Percentiles rank a stretch among this genome's conserved stretches.
Evolutionary conservation across 2,113 vertebrate genomes (phyloP).

Genomic region (Ibidorhyncha struthersii): DNA sequence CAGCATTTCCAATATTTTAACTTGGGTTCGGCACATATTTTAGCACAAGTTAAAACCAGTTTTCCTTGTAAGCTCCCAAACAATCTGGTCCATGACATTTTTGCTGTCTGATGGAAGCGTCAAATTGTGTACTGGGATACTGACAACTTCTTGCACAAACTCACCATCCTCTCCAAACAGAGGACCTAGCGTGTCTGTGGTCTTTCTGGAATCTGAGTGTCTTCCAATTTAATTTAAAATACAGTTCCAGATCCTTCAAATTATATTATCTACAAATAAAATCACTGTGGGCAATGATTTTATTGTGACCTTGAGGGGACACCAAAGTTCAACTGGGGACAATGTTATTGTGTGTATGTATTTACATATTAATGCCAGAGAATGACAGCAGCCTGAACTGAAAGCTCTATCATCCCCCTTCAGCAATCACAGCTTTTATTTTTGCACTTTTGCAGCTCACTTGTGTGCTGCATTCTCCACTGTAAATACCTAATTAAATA

Average conservation of each 20-base stretch:
- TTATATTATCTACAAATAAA: neutral
- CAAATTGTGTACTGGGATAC: neutral
- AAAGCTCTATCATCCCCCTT: neutral
- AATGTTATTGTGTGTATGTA: neutral
- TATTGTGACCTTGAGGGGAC: neutral
- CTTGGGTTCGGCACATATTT: neutral
- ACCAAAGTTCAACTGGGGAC: neutral
- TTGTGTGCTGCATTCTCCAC: neutral
- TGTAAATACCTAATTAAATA: neutral
- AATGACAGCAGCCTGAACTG: neutral
- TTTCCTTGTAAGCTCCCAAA: neutral
- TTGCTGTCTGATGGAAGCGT: neutral
- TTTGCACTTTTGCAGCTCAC: neutral
- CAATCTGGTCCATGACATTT: neutral
- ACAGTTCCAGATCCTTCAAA: neutral
- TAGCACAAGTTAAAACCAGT: neutral
- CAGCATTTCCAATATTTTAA: neutral
- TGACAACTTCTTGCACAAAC: neutral
- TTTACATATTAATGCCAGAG: neutral
- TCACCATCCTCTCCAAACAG: neutral
- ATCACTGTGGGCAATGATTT: neutral
- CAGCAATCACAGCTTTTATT: slow-evolving; percentile 11
- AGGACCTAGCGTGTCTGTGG: neutral
- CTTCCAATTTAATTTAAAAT: neutral
- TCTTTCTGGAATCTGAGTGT: neutral